These are phyloP conservation scores for Brachyptera putata DNA, from an alignment of 2,888 invertebrate species.

Conservation along the genomic window DNA sequence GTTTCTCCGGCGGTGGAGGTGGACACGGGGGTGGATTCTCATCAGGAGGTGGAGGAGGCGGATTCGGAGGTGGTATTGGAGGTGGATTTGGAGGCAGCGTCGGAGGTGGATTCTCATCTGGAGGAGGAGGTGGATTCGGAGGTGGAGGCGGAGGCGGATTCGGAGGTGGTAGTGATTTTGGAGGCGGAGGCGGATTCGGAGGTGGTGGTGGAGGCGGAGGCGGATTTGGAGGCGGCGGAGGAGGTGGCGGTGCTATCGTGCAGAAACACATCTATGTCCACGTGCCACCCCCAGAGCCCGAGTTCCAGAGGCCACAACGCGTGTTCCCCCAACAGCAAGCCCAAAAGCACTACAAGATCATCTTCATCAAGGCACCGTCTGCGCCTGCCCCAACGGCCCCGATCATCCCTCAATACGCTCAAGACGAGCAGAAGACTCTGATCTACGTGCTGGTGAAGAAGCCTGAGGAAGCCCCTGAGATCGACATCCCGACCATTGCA, in stretches of 20 bases:
- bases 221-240: constrained; percentile 37
- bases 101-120: constrained; percentile 27
- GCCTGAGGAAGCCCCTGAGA: constrained; percentile 79
- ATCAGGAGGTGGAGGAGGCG: constrained; percentile 30
- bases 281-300: constrained; percentile 83
- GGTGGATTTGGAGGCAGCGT: constrained; percentile 40
- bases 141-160: constrained; percentile 35
- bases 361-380: constrained; percentile 88
- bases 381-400: constrained; percentile 78
- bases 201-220: constrained; percentile 41
- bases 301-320: constrained; percentile 60
- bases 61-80: constrained; percentile 35
- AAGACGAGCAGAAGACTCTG: constrained; percentile 76
- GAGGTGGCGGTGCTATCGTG: constrained; percentile 51
- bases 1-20: constrained; percentile 23
- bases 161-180: constrained; percentile 35
- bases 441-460: constrained; percentile 87
- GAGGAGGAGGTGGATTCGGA: constrained; percentile 38
- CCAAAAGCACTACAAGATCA: constrained; percentile 88
- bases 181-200: constrained; percentile 40
- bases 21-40: constrained; percentile 17
- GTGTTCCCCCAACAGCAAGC: constrained; percentile 64
- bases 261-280: constrained; percentile 88
- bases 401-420: constrained; percentile 71
- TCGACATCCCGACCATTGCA: constrained; percentile 68